Evolutionary conservation across 2,797 vertebrate species (phyloP).

Genomic region (Astyanax mexicanus): DNA sequence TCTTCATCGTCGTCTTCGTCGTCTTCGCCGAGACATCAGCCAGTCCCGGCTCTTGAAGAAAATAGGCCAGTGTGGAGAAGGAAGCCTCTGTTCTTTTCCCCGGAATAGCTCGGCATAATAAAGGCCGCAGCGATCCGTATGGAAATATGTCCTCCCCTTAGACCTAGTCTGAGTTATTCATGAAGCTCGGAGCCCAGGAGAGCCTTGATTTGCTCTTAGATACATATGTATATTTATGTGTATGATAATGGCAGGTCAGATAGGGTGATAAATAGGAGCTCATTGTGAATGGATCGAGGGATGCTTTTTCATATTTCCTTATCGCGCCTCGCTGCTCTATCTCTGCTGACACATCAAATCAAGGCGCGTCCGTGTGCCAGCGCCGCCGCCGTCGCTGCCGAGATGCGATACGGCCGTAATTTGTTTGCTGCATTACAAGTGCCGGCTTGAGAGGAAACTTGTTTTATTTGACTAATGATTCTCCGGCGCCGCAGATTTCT

Average conservation of each 20-base stretch:
- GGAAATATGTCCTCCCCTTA: constrained; percentile 46
- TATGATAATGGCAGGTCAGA: constrained; percentile 54
- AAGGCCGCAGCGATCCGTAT: constrained; percentile 46
- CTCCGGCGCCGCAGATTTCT: constrained; percentile 11
- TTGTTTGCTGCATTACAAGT: constrained; percentile 41
- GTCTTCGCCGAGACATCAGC: constrained; percentile 33
- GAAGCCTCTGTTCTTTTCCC: constrained; percentile 16
- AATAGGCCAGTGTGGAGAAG: constrained; percentile 27
- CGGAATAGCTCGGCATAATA: constrained; percentile 43
- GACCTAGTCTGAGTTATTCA: constrained; percentile 49
- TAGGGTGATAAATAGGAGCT: constrained; percentile 47
- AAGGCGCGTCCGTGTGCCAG: constrained; percentile 13
- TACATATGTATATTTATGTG: constrained; percentile 48
- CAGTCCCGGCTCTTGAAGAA: constrained; percentile 33
- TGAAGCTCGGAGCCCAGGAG: constrained; percentile 31
- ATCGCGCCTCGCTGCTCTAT: constrained; percentile 2
- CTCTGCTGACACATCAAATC: constrained; percentile 37
- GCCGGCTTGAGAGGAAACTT: constrained; percentile 28
- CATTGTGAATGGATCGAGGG: constrained; percentile 17
- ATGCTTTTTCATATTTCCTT: constrained; percentile 24
- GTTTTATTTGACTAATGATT: constrained; percentile 55
- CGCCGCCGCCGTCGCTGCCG: neutral
- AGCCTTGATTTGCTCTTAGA: constrained; percentile 40
- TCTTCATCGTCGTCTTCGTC: too few species aligned
- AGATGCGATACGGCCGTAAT: constrained; percentile 27